These are phyloP conservation scores for Ophion slaviceki DNA, from an alignment of 2,888 invertebrate species.

Conservation along the genomic window DNA sequence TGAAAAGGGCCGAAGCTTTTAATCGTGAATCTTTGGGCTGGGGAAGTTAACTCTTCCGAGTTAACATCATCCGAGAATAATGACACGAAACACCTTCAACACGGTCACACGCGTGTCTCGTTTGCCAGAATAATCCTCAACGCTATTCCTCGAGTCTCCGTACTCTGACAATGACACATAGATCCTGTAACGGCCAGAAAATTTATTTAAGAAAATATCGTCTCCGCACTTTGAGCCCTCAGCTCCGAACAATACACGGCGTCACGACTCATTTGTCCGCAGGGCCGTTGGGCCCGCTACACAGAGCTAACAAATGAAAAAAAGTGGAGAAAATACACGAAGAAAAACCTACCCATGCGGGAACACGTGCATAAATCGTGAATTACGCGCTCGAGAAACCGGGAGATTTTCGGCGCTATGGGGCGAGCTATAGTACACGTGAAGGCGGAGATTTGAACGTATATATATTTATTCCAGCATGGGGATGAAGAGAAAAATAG, in stretches of 20 bases:
- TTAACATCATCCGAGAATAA: no score
- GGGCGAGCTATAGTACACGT: background rate
- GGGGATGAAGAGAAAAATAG: background rate
- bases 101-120: background rate
- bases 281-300: conserved; percentile 15
- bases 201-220: conserved; percentile 26
- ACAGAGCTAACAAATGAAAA: conserved; percentile 22
- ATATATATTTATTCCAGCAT: background rate
- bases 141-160: background rate
- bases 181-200: conserved; percentile 18
- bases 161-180: conserved; percentile 49
- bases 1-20: background rate
- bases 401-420: conserved; percentile 28
- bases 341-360: conserved; percentile 27
- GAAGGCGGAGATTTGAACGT: conserved; percentile 31
- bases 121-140: background rate
- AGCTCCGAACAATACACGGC: conserved; percentile 35
- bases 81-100: background rate
- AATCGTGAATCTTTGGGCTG: background rate
- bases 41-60: background rate
- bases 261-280: conserved; percentile 57
- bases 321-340: background rate
- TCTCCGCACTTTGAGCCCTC: conserved; percentile 15
- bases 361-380: conserved; percentile 57
- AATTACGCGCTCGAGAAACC: conserved; percentile 52